Evolutionary conservation across 2,113 vertebrate genomes (phyloP), one percentile per base, ranked within the genome.

Genomic region (Casuarius casuarius): DNA sequence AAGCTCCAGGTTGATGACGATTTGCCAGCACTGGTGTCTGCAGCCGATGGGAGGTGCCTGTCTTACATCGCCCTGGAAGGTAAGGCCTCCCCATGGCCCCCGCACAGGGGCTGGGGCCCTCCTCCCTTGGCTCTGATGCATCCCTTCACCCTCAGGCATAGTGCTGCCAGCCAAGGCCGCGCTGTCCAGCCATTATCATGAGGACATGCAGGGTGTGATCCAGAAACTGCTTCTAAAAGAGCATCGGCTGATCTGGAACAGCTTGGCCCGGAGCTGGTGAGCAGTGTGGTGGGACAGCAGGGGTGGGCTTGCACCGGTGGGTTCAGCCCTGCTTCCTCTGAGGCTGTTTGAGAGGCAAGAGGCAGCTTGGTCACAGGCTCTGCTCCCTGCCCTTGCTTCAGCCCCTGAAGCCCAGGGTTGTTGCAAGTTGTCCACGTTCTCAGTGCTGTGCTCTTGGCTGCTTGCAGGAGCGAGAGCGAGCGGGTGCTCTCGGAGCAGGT

Each of bases 191-290:
- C 97, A 98, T 48, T 98, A 98, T 94, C 98, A 99, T 68, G 95
- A 96, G 56, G 98, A 98, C 81, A 96, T 98, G 71, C 94, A 97
- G n/a, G 99, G 99, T 0, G 99, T 99, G 82, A 98, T 99, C 72
- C 99, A 99, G 96, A 98, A 97, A 77, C 97, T 98, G 73, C 96
- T 98, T n/a, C 94, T 99, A 74, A 98, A 94, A 38, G 99, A 99
- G 74, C 98, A 99, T 95, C 98, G 98, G 51, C 97, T 99, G 70
- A 96, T 99, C 76, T 99, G 99, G 99, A 99, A 99, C 92, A 95
- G 96, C 93, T 62, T 99, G 65, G 98, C 98, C 82, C 97, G 97
- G 10, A 97, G 95, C 84, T 99, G 99, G 99, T 99, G 93, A 98
- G 98, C 29, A 2, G 14, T 21, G 54, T 56, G 54, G 29, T 25